Percentiles rank a stretch among this genome's conserved stretches.
Conservation (phyloP, 1,140 invertebrate species). For the Panagrolaimus sp. region DNA sequence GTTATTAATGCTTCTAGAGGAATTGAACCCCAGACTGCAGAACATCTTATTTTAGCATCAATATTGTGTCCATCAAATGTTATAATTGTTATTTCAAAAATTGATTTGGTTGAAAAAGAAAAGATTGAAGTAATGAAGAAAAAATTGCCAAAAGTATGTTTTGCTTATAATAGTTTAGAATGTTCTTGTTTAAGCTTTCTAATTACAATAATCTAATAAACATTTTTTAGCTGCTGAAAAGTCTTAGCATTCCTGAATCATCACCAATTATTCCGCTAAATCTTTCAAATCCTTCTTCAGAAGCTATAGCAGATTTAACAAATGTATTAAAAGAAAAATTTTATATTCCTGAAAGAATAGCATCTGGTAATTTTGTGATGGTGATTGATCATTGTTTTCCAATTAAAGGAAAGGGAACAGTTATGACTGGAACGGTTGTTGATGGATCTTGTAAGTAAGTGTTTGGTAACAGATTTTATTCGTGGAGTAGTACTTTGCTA, state of each 20-base stretch:
- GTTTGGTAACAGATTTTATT: conserved; percentile 60
- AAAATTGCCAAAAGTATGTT: conserved; percentile 17
- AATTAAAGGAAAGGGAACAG: conserved; percentile 71
- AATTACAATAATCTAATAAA: too few relatives aligned
- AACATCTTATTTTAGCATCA: conserved; percentile 70
- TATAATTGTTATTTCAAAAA: conserved; percentile 71
- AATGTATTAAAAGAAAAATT: conserved; percentile 60
- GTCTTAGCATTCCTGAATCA: conserved; percentile 64
- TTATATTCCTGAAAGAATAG: conserved; percentile 63
- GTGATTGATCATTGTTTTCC: conserved; percentile 74
- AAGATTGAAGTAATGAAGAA: conserved; percentile 64
- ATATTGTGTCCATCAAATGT: conserved; percentile 66
- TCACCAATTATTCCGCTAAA: conserved; percentile 64
- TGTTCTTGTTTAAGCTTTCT: too few relatives aligned
- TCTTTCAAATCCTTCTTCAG: conserved; percentile 30
- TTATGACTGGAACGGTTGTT: conserved; percentile 66
- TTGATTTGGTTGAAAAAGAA: conserved; percentile 65
- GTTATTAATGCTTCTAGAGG: conserved; percentile 72
- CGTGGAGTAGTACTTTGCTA: too few relatives aligned
- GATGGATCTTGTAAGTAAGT: conserved; percentile 62
- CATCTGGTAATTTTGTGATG: conserved; percentile 65
- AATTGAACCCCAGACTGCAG: conserved; percentile 74
- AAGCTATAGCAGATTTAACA: conserved; percentile 64
- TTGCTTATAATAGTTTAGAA: too few relatives aligned
- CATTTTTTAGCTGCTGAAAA: conserved; percentile 60